Base-by-base conservation (phyloP, 2,797 vertebrate species). In the Crocodylus rhombifer region DNA sequence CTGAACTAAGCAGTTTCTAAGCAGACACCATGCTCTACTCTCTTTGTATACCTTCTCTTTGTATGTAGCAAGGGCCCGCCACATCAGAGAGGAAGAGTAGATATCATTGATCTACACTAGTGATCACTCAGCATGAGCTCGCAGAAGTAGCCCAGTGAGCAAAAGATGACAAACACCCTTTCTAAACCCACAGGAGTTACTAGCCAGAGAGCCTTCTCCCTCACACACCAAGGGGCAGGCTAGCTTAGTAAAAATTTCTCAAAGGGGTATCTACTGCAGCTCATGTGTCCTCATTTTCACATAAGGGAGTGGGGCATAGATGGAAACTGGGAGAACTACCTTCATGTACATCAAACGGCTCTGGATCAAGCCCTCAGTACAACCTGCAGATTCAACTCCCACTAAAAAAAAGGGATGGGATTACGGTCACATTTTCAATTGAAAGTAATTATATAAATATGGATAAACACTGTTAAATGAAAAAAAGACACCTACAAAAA, bases 81-180 rank as follows among this genome's bases (percentile, higher is more conserved):
- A 56, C 15, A 56, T 16, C 63, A 65, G 63, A 65, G 14, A 15
- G 28, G 28, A 65, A 65, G 63, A 65, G 63, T 17, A 30, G 26
- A 5, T 65, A 65, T 9, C 63, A n/a, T 30, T 30, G 63, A 14
- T 65, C 28, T 23, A 65, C 3, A n/a, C 23, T 65, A 17, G 14
- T n/a, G 63, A 14, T n/a, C n/a, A n/a, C 25, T n/a, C 63, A 3
- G 28, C 28, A 65, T 65, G 63, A 30, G 28, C 15, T n/a, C 28
- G 16, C 63, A 65, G 15, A 7, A 3, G 28, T 17, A 16, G 63
- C 63, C 63, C 28, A 65, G 16, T 16, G 4, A 17, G 28, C 26
- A n/a, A n/a, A 65, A n/a, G 17, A 30, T 9, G 3, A n/a, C n/a
- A 65, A 8, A 0, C 0, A 0, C 0, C 56, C 76, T n/a, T 65